phyloP scores from a whole-genome alignment of 2,113 vertebrate genomes.

The Trematocara variabile region DNA sequence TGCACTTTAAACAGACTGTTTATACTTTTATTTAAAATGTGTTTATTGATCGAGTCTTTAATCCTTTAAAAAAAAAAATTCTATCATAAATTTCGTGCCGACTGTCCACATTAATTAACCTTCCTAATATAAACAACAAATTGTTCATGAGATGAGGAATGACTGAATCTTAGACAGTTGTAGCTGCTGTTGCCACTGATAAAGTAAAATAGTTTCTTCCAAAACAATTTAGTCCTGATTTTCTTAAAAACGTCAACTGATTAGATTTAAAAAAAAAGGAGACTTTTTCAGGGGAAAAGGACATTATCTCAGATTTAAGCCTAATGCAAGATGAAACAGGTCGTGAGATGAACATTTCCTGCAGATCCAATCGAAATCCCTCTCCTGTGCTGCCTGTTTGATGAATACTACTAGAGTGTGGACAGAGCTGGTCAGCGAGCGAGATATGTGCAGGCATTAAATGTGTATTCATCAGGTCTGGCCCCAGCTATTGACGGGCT shows the following conservation, averaged over 20 bases:
- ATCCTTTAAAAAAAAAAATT: rapidly evolving
- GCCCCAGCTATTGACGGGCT: slow-evolving; percentile 58
- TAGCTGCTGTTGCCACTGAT: background rate
- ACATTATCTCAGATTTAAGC: background rate
- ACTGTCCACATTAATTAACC: background rate
- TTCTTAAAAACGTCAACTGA: background rate
- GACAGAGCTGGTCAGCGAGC: background rate
- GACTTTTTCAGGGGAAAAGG: background rate
- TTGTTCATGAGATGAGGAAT: background rate
- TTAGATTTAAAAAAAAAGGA: background rate
- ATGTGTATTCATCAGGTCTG: slow-evolving; percentile 73
- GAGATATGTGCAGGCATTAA: slow-evolving; percentile 40
- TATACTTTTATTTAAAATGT: background rate
- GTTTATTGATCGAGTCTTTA: background rate
- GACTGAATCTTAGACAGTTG: background rate
- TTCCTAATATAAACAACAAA: background rate
- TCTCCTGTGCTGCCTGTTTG: background rate
- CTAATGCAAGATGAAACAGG: background rate
- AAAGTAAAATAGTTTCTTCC: background rate
- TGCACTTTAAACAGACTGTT: background rate
- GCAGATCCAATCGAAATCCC: background rate
- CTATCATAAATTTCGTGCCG: background rate
- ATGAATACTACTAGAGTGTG: background rate
- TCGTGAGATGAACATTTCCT: background rate
- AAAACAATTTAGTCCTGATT: background rate